These are phyloP conservation scores for Amblyornis subalaris DNA, from an alignment of 2,113 vertebrate genomes.

Conservation along the genomic window DNA sequence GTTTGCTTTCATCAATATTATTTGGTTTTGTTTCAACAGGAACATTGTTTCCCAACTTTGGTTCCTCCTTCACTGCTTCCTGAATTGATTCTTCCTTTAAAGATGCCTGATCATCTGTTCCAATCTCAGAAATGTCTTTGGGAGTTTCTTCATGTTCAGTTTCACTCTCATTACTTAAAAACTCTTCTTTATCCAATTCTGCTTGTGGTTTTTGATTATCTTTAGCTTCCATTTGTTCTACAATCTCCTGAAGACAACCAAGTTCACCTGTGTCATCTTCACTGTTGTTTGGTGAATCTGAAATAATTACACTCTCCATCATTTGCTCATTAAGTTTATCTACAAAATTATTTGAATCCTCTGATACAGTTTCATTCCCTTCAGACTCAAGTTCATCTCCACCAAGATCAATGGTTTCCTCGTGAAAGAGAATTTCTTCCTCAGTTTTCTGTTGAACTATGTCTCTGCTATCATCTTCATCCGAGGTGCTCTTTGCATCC, in stretches of 20 bases:
- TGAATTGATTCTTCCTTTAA: conserved; percentile 39
- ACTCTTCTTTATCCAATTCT: background rate
- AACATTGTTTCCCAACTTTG: background rate
- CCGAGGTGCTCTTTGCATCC: background rate
- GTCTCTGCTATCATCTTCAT: background rate
- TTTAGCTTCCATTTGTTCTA: conserved; percentile 68
- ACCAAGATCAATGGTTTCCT: conserved; percentile 90
- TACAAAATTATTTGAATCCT: conserved; percentile 72
- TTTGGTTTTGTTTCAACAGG: background rate
- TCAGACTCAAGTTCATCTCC: conserved; percentile 81
- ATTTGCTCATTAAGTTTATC: conserved; percentile 92
- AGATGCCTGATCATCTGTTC: conserved; percentile 37
- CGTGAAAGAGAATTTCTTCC: conserved; percentile 73
- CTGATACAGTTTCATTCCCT: conserved; percentile 81
- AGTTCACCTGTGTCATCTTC: conserved; percentile 88
- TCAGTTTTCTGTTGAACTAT: background rate
- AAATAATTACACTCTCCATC: conserved; percentile 99
- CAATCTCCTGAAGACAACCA: conserved; percentile 75
- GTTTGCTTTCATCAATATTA: background rate
- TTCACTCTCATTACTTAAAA: conserved; percentile 56
- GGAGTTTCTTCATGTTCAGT: conserved; percentile 56
- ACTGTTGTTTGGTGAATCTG: conserved; percentile 92
- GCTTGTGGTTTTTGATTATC: background rate
- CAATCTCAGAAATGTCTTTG: conserved; percentile 47
- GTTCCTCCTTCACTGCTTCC: background rate